Evolutionary conservation across 1,140 invertebrate genomes (phyloP).

Genomic region (Doryteuthis pealeii): DNA sequence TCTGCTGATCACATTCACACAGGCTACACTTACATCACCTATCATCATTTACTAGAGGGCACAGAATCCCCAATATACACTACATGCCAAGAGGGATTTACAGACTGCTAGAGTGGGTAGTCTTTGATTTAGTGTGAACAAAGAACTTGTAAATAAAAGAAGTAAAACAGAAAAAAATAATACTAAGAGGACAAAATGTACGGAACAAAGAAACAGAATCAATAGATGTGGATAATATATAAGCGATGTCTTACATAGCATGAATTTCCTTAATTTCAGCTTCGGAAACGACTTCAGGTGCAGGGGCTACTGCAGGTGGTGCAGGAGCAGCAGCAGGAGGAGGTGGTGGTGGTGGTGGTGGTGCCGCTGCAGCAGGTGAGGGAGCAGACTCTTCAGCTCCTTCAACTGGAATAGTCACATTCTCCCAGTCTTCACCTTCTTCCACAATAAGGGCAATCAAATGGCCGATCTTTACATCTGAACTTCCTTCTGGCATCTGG

Average conservation of each 20-base stretch:
- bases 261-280: not conserved
- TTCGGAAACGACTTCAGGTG: not conserved
- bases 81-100: no score
- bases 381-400: not conserved
- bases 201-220: no score
- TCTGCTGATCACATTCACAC: no score
- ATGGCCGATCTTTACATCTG: conserved; percentile 82
- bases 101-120: no score
- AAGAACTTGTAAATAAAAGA: no score
- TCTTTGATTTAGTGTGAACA: no score
- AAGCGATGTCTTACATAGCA: not conserved
- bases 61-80: no score
- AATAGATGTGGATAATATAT: no score
- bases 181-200: no score
- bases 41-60: no score
- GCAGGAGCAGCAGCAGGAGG: conserved; percentile 18
- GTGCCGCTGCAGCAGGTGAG: conserved; percentile 13
- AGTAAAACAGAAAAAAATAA: no score
- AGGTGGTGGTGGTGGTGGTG: conserved; percentile 7
- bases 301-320: conserved; percentile 8
- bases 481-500: conserved; percentile 70
- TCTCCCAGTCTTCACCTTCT: conserved; percentile 74
- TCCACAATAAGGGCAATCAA: conserved; percentile 86
- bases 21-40: no score
- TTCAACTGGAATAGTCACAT: conserved; percentile 62